A percentile compares a stretch with the other conserved stretches of the same genome.
phyloP scores from a whole-genome alignment of 2,113 vertebrate genomes.

The Apodemus speciosus region DNA sequence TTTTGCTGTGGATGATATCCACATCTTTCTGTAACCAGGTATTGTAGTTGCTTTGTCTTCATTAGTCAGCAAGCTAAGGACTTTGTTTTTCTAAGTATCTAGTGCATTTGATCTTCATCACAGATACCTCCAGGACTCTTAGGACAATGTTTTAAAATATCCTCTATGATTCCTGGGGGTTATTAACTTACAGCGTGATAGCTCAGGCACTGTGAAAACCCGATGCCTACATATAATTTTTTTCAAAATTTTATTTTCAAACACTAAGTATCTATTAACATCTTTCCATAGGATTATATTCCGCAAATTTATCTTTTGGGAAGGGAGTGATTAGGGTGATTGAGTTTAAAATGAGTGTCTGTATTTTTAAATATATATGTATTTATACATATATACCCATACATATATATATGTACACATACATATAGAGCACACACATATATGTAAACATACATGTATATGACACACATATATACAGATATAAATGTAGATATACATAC shows the following conservation, averaged over 20 bases:
- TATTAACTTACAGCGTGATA: slow-evolving; percentile 69
- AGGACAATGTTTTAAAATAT: slow-evolving; percentile 70
- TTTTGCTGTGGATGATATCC: neutral
- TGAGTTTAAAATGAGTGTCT: slow-evolving; percentile 20
- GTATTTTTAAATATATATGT: neutral
- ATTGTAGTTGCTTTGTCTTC: neutral
- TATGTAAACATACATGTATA: too few species aligned
- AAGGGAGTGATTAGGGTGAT: neutral
- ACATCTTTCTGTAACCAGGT: neutral
- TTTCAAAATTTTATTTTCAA: slow-evolving; percentile 70
- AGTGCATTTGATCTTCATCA: slow-evolving; percentile 43
- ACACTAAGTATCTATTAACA: slow-evolving; percentile 67
- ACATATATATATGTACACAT: neutral
- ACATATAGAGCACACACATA: neutral
- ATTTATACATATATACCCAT: neutral
- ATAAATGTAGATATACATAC: too few species aligned
- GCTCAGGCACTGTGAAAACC: neutral
- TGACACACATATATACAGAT: too few species aligned
- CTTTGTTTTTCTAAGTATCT: slow-evolving; percentile 45
- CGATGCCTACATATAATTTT: neutral
- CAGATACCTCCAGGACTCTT: slow-evolving; percentile 29
- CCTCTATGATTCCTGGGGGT: slow-evolving; percentile 62
- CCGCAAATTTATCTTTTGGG: neutral
- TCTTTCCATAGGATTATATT: slow-evolving; percentile 64
- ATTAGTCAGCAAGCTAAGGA: neutral